Conservation (phyloP, 2,888 invertebrate genomes). For the Sphaeridia pumilis region DNA sequence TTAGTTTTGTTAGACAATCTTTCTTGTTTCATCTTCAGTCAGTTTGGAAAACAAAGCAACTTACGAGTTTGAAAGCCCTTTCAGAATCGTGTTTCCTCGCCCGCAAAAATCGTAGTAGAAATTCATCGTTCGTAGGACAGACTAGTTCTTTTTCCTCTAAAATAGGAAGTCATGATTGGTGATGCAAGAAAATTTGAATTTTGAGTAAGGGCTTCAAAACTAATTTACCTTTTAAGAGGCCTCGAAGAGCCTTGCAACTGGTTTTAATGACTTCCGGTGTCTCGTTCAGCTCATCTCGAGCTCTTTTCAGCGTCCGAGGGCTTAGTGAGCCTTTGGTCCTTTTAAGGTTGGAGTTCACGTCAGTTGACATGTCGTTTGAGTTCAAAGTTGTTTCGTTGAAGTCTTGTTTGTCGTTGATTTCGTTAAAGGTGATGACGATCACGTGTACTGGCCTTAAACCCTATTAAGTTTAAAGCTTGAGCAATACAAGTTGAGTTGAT, state of each 20-base stretch:
- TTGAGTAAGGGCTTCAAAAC: neutral
- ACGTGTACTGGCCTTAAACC: neutral
- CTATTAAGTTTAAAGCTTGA: too few species aligned
- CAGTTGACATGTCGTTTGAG: too few species aligned
- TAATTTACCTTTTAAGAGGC: constrained; percentile 21
- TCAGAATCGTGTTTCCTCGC: constrained; percentile 27
- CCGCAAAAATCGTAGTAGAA: constrained; percentile 24
- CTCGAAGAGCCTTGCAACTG: constrained; percentile 15
- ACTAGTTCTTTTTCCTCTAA: constrained; percentile 20
- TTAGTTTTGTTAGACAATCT: neutral
- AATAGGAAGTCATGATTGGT: neutral
- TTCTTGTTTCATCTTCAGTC: neutral
- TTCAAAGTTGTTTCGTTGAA: too few species aligned
- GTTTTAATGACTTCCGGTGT: constrained; percentile 19
- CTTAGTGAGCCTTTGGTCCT: neutral
- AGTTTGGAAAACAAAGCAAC: neutral
- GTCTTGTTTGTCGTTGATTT: too few species aligned
- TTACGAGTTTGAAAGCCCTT: constrained; percentile 25
- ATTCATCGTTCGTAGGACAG: constrained; percentile 19
- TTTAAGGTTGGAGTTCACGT: too few species aligned
- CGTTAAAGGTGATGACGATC: too few species aligned
- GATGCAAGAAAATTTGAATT: neutral
- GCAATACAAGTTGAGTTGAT: too few species aligned
- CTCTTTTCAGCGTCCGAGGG: constrained; percentile 14
- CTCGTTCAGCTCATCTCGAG: constrained; percentile 24